Evolutionary conservation across 2,797 vertebrate genomes (phyloP), one percentile per base, ranked within the genome.

Genomic region (Leptatherina wallacei): DNA sequence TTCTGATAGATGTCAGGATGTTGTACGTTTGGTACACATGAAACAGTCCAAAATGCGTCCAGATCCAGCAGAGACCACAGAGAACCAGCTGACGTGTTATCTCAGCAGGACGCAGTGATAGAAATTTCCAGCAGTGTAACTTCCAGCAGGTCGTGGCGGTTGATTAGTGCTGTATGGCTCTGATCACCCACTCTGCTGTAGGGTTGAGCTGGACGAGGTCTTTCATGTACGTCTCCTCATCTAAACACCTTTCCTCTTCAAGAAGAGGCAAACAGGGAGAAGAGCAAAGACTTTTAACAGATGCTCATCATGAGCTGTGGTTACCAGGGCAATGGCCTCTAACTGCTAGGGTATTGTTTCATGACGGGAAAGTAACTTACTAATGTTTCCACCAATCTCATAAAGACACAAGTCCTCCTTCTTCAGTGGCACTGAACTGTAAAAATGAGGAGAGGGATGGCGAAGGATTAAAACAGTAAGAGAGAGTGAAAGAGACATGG

Each of bases 141-240:
- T 14, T 56, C 38, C 40, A 61, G 22, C 57, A 5, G 52, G 27
- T 32, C 30, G 7, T 1, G 47, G 47, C 10, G 7, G 11, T 0
- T 51, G n/a, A 65, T 93, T 90, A 95, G 61, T 81, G 88, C 38
- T 94, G 94, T 58, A 90, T 94, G 4, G 90, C 54, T 90, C 95
- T 98, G 88, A 99, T 98, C 91, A 99, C 94, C 97, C 97, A 99
- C 71, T 99, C 98, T 2, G 98, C 98, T 63, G 93, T 90, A 0
- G 98, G 98, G 90, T 99, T 99, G 71, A 99, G 92, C 78, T 97
- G 95, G 85, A 95, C 90, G 0, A 99, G 94, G 88, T 97, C 96
- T 87, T 97, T 98, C 97, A 99, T 98, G 64, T 96, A 97, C 0
- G 98, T 96, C 60, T 97, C 95, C 8, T 93, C 94, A 66, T 98